Evolutionary conservation across 2,888 invertebrate species (phyloP).

Genomic region (Synanthedon myopaeformis): DNA sequence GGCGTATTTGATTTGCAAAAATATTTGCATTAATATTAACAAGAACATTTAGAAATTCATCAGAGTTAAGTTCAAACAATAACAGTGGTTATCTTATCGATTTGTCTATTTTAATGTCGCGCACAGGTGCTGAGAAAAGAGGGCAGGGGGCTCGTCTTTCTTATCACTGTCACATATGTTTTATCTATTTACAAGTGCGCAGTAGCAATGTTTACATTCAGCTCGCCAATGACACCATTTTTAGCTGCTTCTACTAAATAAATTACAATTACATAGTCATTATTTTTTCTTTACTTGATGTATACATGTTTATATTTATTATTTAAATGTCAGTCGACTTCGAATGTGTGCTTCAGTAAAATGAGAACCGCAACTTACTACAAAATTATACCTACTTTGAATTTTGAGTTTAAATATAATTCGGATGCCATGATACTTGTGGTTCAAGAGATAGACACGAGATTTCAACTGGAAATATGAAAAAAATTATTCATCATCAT

Average conservation of each 20-base stretch:
- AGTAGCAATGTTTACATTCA: constrained; percentile 8
- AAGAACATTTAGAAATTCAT: constrained; percentile 10
- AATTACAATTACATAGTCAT: too few relatives aligned
- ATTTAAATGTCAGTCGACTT: too few relatives aligned
- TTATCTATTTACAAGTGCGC: constrained; percentile 17
- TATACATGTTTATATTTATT: too few relatives aligned
- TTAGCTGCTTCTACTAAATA: neutral
- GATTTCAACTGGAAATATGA: too few relatives aligned
- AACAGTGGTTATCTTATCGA: constrained; percentile 16
- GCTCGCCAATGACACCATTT: neutral
- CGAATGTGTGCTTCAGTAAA: too few relatives aligned
- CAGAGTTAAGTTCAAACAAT: constrained; percentile 3
- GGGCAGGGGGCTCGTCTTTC: constrained; percentile 32
- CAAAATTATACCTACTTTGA: too few relatives aligned
- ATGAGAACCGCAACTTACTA: too few relatives aligned
- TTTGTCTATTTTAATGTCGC: constrained; percentile 27
- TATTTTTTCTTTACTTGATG: too few relatives aligned
- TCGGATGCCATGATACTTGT: too few relatives aligned
- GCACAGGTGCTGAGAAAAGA: constrained; percentile 23
- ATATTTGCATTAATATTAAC: constrained; percentile 12
- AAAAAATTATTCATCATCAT: too few relatives aligned
- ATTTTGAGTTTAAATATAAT: too few relatives aligned
- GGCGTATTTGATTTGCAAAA: constrained; percentile 6
- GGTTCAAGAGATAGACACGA: too few relatives aligned
- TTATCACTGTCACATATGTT: constrained; percentile 20